phyloP scores from a whole-genome alignment of 2,888 invertebrate genomes.

The Sesia bembeciformis region DNA sequence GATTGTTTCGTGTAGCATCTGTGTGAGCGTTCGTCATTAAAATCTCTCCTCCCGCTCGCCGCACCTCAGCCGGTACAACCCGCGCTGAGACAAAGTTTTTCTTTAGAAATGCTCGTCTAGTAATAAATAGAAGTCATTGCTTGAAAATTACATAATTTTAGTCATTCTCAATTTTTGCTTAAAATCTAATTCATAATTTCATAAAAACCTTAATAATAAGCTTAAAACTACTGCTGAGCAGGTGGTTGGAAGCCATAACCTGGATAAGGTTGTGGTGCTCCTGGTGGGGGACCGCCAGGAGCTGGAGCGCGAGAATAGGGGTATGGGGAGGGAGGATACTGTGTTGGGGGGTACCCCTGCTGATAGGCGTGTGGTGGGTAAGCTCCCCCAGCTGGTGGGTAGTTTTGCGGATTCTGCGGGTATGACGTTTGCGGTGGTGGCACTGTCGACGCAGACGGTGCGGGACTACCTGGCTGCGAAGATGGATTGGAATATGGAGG shows the following conservation, averaged over 20 bases:
- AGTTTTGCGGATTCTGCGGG: conserved; percentile 68
- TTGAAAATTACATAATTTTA: too few species aligned
- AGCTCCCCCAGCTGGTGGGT: conserved; percentile 53
- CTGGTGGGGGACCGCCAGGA: conserved; percentile 80
- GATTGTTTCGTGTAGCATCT: too few species aligned
- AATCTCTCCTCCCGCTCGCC: too few species aligned
- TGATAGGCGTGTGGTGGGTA: conserved; percentile 71
- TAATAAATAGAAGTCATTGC: too few species aligned
- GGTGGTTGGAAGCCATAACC: conserved; percentile 88
- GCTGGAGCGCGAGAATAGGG: conserved; percentile 75
- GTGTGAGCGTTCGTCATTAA: too few species aligned
- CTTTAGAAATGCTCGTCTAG: too few species aligned
- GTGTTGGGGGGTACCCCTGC: conserved; percentile 68
- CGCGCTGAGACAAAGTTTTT: too few species aligned
- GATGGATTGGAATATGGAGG: conserved; percentile 73
- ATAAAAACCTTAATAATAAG: neutral
- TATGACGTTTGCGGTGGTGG: conserved; percentile 75
- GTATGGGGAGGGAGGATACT: conserved; percentile 74
- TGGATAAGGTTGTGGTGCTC: conserved; percentile 82
- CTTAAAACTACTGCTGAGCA: conserved; percentile 70
- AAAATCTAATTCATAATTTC: too few species aligned
- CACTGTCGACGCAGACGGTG: conserved; percentile 65
- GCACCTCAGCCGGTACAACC: too few species aligned
- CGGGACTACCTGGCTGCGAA: conserved; percentile 68
- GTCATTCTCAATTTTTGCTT: too few species aligned